A percentile compares a stretch with the other conserved stretches of the same genome.
phyloP scores from a whole-genome alignment of 2,113 vertebrate genomes.

The Triplophysa dalaica region DNA sequence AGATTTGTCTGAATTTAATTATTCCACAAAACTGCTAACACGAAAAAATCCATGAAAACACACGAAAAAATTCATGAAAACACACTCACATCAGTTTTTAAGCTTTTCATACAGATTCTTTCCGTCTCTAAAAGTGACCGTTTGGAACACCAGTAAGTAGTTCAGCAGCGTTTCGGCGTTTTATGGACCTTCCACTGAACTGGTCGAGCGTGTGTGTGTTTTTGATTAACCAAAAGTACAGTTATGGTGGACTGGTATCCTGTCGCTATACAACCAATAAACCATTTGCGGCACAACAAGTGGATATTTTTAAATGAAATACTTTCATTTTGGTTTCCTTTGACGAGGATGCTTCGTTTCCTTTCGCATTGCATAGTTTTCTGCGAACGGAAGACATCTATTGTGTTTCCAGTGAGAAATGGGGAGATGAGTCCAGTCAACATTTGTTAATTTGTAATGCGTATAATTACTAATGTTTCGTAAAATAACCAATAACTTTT shows the following conservation, averaged over 20 bases:
- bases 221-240: conserved; percentile 54
- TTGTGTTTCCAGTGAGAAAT: conserved; percentile 52
- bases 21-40: not conserved
- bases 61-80: not conserved
- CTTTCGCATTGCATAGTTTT: conserved; percentile 53
- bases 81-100: conserved; percentile 10
- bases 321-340: conserved; percentile 54
- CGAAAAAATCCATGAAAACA: not conserved
- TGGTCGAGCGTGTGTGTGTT: conserved; percentile 43
- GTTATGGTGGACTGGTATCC: conserved; percentile 39
- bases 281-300: conserved; percentile 52
- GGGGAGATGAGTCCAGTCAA: conserved; percentile 30
- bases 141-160: conserved; percentile 27
- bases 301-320: conserved; percentile 58
- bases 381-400: conserved; percentile 54
- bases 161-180: conserved; percentile 1
- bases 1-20: not conserved
- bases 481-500: not conserved
- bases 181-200: conserved; percentile 22
- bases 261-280: conserved; percentile 53
- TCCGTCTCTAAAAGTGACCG: conserved; percentile 5
- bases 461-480: conserved; percentile 20
- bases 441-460: conserved; percentile 47
- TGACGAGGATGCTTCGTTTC: conserved; percentile 54
- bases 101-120: conserved; percentile 5